Base-by-base conservation (phyloP, 2,797 vertebrate species). In the Poecile montanus region DNA sequence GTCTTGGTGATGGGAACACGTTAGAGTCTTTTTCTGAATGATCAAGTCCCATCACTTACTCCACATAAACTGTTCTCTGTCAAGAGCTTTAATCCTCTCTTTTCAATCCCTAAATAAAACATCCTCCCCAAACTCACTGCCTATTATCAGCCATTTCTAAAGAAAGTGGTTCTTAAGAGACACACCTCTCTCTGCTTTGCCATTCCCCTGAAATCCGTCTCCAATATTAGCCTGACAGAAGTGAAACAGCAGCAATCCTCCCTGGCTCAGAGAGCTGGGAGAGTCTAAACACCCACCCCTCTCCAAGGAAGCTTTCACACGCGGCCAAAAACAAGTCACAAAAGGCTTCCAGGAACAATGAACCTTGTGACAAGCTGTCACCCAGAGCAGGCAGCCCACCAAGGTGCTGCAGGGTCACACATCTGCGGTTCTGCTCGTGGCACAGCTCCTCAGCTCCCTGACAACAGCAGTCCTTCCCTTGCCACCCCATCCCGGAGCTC, bases 81-180 rank as follows among this genome's bases (percentile, higher is more conserved):
- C 88, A 82, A 88, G 42, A 75, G 72, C 60, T 77, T 89, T 77
- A 85, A 93, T 83, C 78, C 67, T 74, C 66, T 87, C 70, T 87
- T 94, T 63, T 91, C 63, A 85, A 63, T n/a, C 60, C 48, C 34
- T 62, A 92, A 94, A 91, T 82, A 94, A 96, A 92, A 78, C 70
- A 93, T 51, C 67, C 75, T 73, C 76, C 75, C 86, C 22, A 66
- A 89, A 88, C 66, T 67, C 13, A 1, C 53, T 65, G 85, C 30
- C 61, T 76, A 42, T 89, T 92, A 85, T 77, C 61, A 66, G 78
- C 34, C 36, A 88, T 93, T 95, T 76, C 88, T 85, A 85, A 86
- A 88, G 93, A 44, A 93, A 86, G 79, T 10, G 3, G 20, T 18
- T 91, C 86, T 85, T 77, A 36, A 47, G 67, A 86, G 88, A 75